A percentile compares a stretch with the other conserved stretches of the same genome.
phyloP scores from a whole-genome alignment of 1,140 invertebrate genomes.

The Diorhabda carinulata region DNA sequence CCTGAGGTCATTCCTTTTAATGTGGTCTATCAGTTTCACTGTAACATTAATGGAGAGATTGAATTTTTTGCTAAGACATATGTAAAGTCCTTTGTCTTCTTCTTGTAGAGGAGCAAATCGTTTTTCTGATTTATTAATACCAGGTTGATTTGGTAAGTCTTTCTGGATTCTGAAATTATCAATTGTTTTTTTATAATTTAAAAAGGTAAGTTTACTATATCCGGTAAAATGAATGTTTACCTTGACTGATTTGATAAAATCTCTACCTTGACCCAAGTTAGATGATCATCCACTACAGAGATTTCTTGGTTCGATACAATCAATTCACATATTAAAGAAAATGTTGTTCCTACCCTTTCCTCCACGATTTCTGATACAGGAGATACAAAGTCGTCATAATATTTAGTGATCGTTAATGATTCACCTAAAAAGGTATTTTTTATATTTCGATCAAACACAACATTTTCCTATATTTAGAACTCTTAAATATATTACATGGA shows the following conservation, averaged over 20 bases:
- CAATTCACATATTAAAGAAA: conserved; percentile 41
- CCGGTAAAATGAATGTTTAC: conserved; percentile 11
- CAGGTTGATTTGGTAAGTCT: conserved; percentile 17
- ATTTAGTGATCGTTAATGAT: conserved; percentile 38
- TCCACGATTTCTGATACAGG: conserved; percentile 34
- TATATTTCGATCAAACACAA: background rate
- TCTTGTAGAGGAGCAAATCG: conserved; percentile 36
- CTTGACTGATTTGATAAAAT: conserved; percentile 18
- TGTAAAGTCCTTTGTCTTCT: conserved; percentile 40
- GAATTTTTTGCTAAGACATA: conserved; percentile 42
- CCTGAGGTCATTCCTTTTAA: conserved; percentile 22
- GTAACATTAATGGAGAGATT: conserved; percentile 35
- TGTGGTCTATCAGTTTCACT: conserved; percentile 32
- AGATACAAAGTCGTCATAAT: conserved; percentile 33
- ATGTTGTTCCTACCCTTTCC: conserved; percentile 38
- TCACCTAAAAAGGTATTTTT: conserved; percentile 1
- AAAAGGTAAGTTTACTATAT: conserved; percentile 9
- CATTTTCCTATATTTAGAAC: background rate
- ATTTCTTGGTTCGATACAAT: conserved; percentile 31
- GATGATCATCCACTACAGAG: conserved; percentile 34
- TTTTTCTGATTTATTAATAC: conserved; percentile 37
- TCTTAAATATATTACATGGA: background rate
- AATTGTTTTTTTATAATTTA: conserved; percentile 15
- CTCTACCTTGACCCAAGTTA: conserved; percentile 34
- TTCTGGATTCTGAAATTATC: conserved; percentile 13